Conservation (phyloP, 2,113 vertebrate genomes). For the Circaetus cinerascens region DNA sequence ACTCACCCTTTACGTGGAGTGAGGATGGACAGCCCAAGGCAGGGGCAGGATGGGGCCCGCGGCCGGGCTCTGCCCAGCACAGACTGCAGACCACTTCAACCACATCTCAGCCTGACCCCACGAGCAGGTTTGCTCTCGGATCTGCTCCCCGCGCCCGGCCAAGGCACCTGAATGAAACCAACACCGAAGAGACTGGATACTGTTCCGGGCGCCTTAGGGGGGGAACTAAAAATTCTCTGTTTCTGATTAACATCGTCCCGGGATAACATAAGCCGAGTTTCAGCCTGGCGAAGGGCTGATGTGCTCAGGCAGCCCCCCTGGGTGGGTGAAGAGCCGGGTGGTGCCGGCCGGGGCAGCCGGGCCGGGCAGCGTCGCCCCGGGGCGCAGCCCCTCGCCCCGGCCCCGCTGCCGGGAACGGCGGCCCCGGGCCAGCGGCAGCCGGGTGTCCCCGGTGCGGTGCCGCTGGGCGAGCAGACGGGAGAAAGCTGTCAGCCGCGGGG, state of each 20-base stretch:
- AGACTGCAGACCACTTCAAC: neutral
- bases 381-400: neutral
- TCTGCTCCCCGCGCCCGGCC: neutral
- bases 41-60: neutral
- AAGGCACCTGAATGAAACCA: neutral
- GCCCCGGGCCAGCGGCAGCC: neutral
- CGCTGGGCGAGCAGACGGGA: neutral
- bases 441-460: neutral
- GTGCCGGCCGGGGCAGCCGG: neutral
- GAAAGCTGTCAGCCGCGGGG: neutral
- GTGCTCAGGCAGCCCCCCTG: no score
- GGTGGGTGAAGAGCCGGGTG: neutral
- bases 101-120: neutral
- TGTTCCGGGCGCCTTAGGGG: fast-evolving
- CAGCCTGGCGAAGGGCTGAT: neutral
- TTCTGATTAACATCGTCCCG: neutral
- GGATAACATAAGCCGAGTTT: neutral
- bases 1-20: no score
- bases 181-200: neutral
- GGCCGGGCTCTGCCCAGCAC: fast-evolving
- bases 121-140: neutral
- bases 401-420: neutral
- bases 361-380: neutral
- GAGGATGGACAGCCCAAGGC: fast-evolving
- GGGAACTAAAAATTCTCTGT: neutral